Percentiles rank a stretch among this genome's conserved stretches.
Conservation (phyloP, 2,888 invertebrate species). For the Platynereis dumerilii region DNA sequence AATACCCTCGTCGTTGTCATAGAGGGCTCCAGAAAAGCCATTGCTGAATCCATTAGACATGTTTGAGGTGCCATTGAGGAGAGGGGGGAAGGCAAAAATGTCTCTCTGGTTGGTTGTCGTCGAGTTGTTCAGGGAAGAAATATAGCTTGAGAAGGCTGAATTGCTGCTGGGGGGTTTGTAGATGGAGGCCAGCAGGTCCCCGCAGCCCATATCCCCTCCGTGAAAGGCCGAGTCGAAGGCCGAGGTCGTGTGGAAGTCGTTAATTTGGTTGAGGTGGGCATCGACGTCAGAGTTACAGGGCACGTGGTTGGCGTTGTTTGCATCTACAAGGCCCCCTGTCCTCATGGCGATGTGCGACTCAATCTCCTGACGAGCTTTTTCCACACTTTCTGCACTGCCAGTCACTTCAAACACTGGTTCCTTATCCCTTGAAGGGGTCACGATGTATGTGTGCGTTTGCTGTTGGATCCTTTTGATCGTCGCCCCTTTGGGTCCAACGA, state of each 20-base stretch:
- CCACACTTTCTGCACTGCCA: constrained; percentile 95
- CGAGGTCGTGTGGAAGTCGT: constrained; percentile 51
- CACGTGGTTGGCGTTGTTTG: constrained; percentile 11
- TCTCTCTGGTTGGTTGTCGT: no score
- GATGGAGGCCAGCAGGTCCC: constrained; percentile 44
- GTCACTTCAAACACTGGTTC: constrained; percentile 99
- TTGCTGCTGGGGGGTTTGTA: constrained; percentile 44
- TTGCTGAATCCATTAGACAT: constrained; percentile 30
- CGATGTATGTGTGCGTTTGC: constrained; percentile 98
- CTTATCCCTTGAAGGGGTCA: constrained; percentile 96
- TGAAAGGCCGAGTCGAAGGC: constrained; percentile 57
- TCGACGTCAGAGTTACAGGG: constrained; percentile 1
- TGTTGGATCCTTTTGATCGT: constrained; percentile 99
- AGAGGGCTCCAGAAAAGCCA: constrained; percentile 44
- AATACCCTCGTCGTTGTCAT: constrained; percentile 63
- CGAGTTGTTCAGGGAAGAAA: constrained; percentile 27
- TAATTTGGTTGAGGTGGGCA: constrained; percentile 21
- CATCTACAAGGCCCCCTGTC: constrained; percentile 70
- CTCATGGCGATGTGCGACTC: constrained; percentile 97
- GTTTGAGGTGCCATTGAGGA: constrained; percentile 24
- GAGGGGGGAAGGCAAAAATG: constrained; percentile 56
- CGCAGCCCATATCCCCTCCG: constrained; percentile 43
- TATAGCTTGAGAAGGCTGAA: constrained; percentile 53
- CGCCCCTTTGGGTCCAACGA: constrained; percentile 98
- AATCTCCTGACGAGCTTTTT: constrained; percentile 93